Base-by-base conservation (phyloP, 2,113 vertebrate species). In the Myiagra hebetior region DNA sequence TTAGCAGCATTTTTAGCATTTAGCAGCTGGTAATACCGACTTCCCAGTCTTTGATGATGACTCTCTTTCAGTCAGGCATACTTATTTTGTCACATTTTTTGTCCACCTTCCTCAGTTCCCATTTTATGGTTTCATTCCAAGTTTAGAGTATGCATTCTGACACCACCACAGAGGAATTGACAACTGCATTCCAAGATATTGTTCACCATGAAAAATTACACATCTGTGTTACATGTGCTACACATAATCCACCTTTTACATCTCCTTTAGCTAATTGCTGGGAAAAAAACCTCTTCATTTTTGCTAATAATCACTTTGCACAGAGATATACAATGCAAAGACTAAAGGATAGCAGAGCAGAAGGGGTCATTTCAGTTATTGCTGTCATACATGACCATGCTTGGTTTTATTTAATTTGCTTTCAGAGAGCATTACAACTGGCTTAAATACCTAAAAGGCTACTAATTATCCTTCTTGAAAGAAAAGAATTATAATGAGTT, bases 381-480 rank as follows among this genome's bases (percentile, higher is more conserved):
- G 46, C 46, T 94, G 35, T 74, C 81, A 73, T 39, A 56, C 20
- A 76, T 69, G 75, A 47, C 75, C 75, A n/a, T 10, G 11, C 42
- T 76, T 82, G n/a, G 30, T 53, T 94, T 93, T 73, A 83, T 91
- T 91, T 87, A 35, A 89, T 89, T 94, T 90, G 39, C 75, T 96
- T 95, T 96, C 91, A 77, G 78, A 70, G 31, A 85, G 42, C 55
- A 73, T 87, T 94, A 57, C 44, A 91, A 86, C 55, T 77, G 70
- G 85, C 67, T 91, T 55, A 90, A 94, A 80, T 91, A 86, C 57
- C 83, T 35, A 1, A 95, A 91, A 88, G 78, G 55, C 85, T 78
- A 93, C 75, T 96, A 96, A 97, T 96, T 93, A 91, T 23, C 47
- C 46, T 72, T 69, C 82, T 56, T 90, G 75, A 94, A 95, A 90